Base-by-base conservation (phyloP, 2,113 vertebrate species). In the Heterochromis multidens region DNA sequence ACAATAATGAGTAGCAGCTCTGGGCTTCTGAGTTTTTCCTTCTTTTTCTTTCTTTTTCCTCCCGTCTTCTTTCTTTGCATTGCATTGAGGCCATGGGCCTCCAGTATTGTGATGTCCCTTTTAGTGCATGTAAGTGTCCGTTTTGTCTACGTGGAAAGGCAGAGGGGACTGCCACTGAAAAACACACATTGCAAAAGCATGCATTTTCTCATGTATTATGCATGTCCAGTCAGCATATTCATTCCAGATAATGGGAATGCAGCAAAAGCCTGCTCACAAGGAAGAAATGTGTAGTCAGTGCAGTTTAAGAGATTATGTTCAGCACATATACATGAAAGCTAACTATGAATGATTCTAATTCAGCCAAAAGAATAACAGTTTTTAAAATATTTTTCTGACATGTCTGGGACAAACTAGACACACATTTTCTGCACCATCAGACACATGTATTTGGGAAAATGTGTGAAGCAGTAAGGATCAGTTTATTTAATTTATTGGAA, bases 171-270 rank as follows among this genome's bases (percentile, higher is more conserved):
- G 85, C 85, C 81, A 91, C 79, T 37, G 59, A 90, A 80, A 87
- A 78, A 77, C 63, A 12, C 4, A 62, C 77, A 93, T 62, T 87
- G 83, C 82, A 93, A 87, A 84, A 89, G 83, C 87, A 88, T 90
- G 77, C 67, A 81, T 90, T 90, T 86, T 72, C 85, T 90, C 88
- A 92, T 94, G 84, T 84, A 89, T 93, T 93, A 93, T 94, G 87
- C 88, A 94, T 93, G 87, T 62, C 70, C 88, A 86, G 85, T 92
- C 92, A 94, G 88, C 91, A 88, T 81, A 87, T 90, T 93, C 76
- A 86, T 81, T 87, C 84, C 54, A 67, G 84, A 90, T 91, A 92
- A 94, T 92, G 59, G 83, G 72, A 79, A 87, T 63, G 88, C 83
- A 86, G 82, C 9, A 63, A 87, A 79, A 81, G 62, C 52, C 63